Base-by-base conservation (phyloP, 2,888 invertebrate species). In the Drosophila affinis region DNA sequence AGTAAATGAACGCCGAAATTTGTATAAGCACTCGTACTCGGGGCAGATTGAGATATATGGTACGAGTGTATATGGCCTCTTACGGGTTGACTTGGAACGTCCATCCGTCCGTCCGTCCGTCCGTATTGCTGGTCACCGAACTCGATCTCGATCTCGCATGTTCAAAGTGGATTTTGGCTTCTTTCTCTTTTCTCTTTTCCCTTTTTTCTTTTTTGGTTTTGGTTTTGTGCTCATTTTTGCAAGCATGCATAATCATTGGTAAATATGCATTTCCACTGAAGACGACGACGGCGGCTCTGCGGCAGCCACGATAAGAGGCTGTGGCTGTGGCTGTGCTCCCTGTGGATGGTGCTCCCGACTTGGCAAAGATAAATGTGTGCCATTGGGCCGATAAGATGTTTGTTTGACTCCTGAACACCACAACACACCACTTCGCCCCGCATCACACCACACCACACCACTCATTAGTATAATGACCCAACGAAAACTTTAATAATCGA, bases 211-310 rank as follows among this genome's bases (percentile, higher is more conserved):
- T 17, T 53, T 53, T 5, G 7, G 7, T 29, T 56, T 48, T 57
- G 5, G 4, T 65, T 46, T 61, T 72, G 80, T 73, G 51, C 47
- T 61, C 39, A 75, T 75, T 88, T 87, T 73, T 76, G 87, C 87
- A 88, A 84, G 79, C 79, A 58, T 87, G 87, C 89, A 88, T 88
- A 88, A 82, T 88, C 83, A 74, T 83, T 77, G 77, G 86, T 62
- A 79, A 87, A 72, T 87, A 77, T 77, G 83, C 88, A 82, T 86
- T 82, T 79, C 69, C 68, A 68, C 72, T 63, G 74, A 58, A 75
- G 34, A 34, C 34, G 29, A 21, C 21, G 21, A 21, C 21, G 21
- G 18, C 27, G 27, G 29, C 29, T 29, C 29, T 29, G 29, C 29
- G 32, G 32, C 32, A 32, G 1, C 32, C 69, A 70, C 85, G 81